Evolutionary conservation across 2,888 invertebrate species (phyloP).

Genomic region (Eledona agricola): DNA sequence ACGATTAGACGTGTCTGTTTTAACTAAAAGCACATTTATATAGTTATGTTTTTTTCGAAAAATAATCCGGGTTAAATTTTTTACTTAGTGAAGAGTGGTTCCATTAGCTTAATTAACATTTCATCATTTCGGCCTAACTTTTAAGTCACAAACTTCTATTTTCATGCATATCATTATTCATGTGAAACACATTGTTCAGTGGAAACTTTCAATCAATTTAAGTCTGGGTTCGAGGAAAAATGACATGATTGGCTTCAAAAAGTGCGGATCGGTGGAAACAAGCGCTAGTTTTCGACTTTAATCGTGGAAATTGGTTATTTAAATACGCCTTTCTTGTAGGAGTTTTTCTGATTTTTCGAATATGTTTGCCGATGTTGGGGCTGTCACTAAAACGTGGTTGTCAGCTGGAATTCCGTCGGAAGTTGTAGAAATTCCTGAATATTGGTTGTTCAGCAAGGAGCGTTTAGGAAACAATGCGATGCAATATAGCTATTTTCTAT

Average conservation of each 20-base stretch:
- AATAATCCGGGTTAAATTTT: too few relatives aligned
- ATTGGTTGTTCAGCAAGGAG: conserved; percentile 33
- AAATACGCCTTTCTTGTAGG: conserved; percentile 31
- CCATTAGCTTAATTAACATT: conserved; percentile 27
- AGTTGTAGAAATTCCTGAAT: conserved; percentile 38
- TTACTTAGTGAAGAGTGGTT: conserved; percentile 16
- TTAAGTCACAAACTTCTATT: conserved; percentile 7
- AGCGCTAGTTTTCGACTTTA: conserved; percentile 4
- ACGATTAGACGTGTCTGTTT: too few relatives aligned
- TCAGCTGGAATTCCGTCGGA: conserved; percentile 37
- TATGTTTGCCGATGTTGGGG: conserved; percentile 35
- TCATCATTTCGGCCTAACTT: conserved; percentile 16
- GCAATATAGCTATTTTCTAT: conserved; percentile 20
- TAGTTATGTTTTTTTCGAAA: too few relatives aligned
- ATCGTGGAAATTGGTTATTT: conserved; percentile 28
- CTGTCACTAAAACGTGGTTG: conserved; percentile 35
- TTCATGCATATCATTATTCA: conserved; percentile 15
- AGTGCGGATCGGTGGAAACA: neutral
- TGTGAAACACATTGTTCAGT: conserved; percentile 7
- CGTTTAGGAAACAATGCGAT: conserved; percentile 19
- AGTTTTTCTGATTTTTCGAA: conserved; percentile 34
- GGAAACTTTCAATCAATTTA: conserved; percentile 1
- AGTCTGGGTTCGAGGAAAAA: neutral
- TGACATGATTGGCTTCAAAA: neutral
- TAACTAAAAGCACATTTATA: too few relatives aligned